These are phyloP conservation scores for Agrilus biguttatus DNA, from an alignment of 2,888 invertebrate genomes.

Conservation along the genomic window DNA sequence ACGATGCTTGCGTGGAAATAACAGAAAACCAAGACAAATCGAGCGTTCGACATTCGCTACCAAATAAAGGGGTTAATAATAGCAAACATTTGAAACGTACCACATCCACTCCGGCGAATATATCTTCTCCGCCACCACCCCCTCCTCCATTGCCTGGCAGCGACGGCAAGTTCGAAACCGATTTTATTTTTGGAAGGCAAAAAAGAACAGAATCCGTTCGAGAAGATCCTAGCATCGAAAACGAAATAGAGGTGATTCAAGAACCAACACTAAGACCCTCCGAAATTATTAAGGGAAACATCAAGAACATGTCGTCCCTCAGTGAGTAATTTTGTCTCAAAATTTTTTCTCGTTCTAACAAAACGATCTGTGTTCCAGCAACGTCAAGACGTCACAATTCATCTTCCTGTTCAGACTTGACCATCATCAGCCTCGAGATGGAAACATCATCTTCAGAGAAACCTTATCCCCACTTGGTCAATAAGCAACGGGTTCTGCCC, in stretches of 20 bases:
- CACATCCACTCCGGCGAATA: slow-evolving; percentile 40
- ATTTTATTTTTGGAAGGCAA: slow-evolving; percentile 9
- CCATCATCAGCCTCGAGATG: slow-evolving; percentile 33
- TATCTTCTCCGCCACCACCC: slow-evolving; percentile 47
- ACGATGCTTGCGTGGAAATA: slow-evolving; percentile 23
- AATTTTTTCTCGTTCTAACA: slow-evolving; percentile 1
- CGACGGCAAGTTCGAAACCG: background rate
- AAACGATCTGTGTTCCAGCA: slow-evolving; percentile 14
- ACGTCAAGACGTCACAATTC: slow-evolving; percentile 29
- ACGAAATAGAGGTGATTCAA: slow-evolving; percentile 40
- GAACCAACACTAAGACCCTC: slow-evolving; percentile 54
- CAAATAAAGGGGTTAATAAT: slow-evolving; percentile 13
- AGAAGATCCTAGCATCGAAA: slow-evolving; percentile 15
- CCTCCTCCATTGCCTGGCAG: slow-evolving; percentile 46
- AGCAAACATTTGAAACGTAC: slow-evolving; percentile 36
- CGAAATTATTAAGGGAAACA: slow-evolving; percentile 45
- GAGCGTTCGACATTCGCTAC: slow-evolving; percentile 25
- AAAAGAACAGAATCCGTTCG: slow-evolving; percentile 24
- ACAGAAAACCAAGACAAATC: slow-evolving; percentile 24
- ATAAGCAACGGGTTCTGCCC: slow-evolving; percentile 73
- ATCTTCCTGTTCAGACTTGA: slow-evolving; percentile 31
- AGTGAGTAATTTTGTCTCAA: slow-evolving; percentile 24
- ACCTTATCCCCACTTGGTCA: slow-evolving; percentile 50
- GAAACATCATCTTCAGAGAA: slow-evolving; percentile 33
- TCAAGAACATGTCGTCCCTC: slow-evolving; percentile 40